Evolutionary conservation across 2,888 invertebrate species (phyloP), one percentile per base, ranked within the genome.

Genomic region (Drosophila subquinaria): DNA sequence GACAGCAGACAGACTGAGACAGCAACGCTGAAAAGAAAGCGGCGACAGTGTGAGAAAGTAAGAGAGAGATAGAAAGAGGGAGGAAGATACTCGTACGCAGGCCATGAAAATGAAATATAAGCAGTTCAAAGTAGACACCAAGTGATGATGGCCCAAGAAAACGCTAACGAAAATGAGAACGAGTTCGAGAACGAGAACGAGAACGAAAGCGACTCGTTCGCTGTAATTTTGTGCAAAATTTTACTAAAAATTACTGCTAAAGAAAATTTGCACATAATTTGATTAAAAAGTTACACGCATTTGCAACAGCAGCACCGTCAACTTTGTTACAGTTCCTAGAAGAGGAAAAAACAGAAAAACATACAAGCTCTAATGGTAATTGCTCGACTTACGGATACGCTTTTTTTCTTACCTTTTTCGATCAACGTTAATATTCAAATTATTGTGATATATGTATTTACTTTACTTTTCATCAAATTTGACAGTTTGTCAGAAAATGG

Each of bases 271-370:
- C 87, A 82, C 90, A 87, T 87, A 87, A 87, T 90, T 88, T 87
- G 89, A 87, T 87, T 87, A 87, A 87, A 90, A 87, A 90, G 87
- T 87, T 87, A 81, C 90, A 87, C 90, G 90, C 89, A 87, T 87
- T 87, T 87, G 77, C 72, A 63, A 53, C 77, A 69, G 71, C 69
- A 65, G 33, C 69, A 2, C 2, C 43, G 69, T 47, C 69, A 82
- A 82, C 73, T 82, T 77, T 76, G 76, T 57, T 47, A 63, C 71
- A 70, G 48, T 57, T 35, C 17, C 38, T 40, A 40, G 48, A 35
- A 51, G 56, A 35, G 20, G 20, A 45, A 50, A 38, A 51, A 35
- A n/a, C 8, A 42, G 35, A 42, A 20, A 56, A 53, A 53, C 50
- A 23, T 38, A 13, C 1, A 6, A 20, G 40, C 1, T 13, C 2